Evolutionary conservation across 2,113 vertebrate species (phyloP).

Genomic region (western clawed frog (Xenopus tropicalis)): DNA sequence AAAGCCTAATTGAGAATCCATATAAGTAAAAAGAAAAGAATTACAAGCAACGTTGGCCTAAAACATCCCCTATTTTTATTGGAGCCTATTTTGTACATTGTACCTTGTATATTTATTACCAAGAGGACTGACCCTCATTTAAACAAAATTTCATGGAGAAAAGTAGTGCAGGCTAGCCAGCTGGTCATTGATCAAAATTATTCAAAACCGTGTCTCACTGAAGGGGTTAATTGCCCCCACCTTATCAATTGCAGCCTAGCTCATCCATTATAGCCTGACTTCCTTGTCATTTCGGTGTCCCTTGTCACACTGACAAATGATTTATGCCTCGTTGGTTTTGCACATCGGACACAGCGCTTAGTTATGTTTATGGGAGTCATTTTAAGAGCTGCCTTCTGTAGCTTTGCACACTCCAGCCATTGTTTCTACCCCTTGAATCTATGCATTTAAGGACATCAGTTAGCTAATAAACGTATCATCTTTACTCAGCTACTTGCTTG

Average conservation of each 20-base stretch:
- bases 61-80: too few relatives aligned
- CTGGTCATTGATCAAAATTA: conserved; percentile 25
- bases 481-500: conserved; percentile 25
- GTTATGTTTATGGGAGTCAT: conserved; percentile 44
- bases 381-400: conserved; percentile 31
- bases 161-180: neutral
- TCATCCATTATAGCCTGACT: conserved; percentile 46
- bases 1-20: too few relatives aligned
- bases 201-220: conserved; percentile 2
- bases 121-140: too few relatives aligned
- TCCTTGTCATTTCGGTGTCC: conserved; percentile 43
- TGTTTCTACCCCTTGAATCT: conserved; percentile 21
- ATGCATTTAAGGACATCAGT: conserved; percentile 30
- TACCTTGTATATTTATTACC: too few relatives aligned
- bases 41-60: too few relatives aligned
- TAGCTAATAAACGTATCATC: conserved; percentile 41
- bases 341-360: conserved; percentile 42
- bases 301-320: conserved; percentile 46
- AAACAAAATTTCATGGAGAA: neutral
- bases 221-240: conserved; percentile 40
- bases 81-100: too few relatives aligned
- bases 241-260: conserved; percentile 34
- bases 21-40: too few relatives aligned
- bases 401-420: conserved; percentile 16
- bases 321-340: conserved; percentile 44